Evolutionary conservation across 2,888 invertebrate species (phyloP), one percentile per base, ranked within the genome.

Genomic region (Trissonchulus sp.): DNA sequence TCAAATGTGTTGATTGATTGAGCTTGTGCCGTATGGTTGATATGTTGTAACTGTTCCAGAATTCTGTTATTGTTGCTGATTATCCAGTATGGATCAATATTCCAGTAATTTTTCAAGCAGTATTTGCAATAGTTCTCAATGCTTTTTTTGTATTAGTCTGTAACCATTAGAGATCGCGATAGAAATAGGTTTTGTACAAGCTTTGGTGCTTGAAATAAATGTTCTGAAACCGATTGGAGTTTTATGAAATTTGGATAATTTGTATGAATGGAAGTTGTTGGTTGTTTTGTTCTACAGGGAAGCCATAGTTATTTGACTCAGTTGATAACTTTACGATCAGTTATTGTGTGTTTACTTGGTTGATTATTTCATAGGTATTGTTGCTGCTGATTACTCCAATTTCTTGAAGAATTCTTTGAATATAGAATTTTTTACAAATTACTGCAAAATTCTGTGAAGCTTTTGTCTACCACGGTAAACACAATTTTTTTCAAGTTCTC

Each of bases 221-320:
- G 65, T 65, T 65, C 30, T 65, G n/a, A 65, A 65, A 8, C 8
- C 65, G 15, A 28, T 34, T 8, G 65, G 65, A 65, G 15, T 28
- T 65, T 65, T 65, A 65, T 65, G 65, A 65, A 65, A 65, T 65
- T 65, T 28, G 15, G 65, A 65, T 65, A 34, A 65, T 65, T 65
- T 65, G 65, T 15, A 65, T 28, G 65, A 65, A 65, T 18, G 65
- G 65, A 15, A 65, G 34, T 18, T 28, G 15, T 34, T 31, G 30
- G 15, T 31, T 65, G 8, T 65, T 28, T 15, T 8, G 8, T 8
- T 28, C 31, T 28, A 65, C 34, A 15, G 3, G 3, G n/a, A 65
- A 8, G 8, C 8, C 30, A 18, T 15, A 28, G 15, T 65, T 65
- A 18, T 15, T 65, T 18, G 34, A 28, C 8, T 65, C 65, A 8